Conservation (phyloP, 37 sponge, comb jelly and placozoan species). For the Aplysina aerophoba region DNA sequence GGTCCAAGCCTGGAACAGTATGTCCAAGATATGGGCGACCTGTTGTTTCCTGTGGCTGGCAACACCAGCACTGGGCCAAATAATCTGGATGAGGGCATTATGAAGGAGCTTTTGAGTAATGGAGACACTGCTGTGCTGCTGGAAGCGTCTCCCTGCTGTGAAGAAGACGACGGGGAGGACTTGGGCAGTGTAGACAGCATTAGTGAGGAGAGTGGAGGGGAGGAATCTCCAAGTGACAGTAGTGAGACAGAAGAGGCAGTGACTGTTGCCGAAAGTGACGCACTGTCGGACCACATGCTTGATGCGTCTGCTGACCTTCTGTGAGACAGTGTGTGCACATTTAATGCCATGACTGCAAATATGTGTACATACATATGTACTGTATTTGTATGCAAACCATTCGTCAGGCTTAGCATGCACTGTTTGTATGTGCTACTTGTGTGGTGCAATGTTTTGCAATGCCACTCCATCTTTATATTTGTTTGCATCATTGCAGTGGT, state of each 20-base stretch:
- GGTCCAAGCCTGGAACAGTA: conserved; percentile 12
- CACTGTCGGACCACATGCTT: no score
- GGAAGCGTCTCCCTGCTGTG: not conserved
- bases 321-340: no score
- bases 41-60: not conserved
- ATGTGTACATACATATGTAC: not conserved
- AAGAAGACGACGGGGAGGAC: not conserved
- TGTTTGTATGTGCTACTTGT: no score
- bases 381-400: not conserved
- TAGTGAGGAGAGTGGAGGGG: not conserved
- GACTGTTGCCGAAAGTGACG: no score
- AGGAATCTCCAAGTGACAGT: no score
- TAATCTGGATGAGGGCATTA: not conserved
- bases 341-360: no score
- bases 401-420: no score
- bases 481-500: no score
- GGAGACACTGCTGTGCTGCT: not conserved
- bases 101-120: not conserved
- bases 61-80: not conserved
- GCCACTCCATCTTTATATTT: no score
- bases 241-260: no score
- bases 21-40: not conserved
- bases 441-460: no score
- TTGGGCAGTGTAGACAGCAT: not conserved
- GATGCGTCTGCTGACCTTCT: no score